phyloP scores from a whole-genome alignment of 2,888 invertebrate genomes.

The Cyclophora punctaria region DNA sequence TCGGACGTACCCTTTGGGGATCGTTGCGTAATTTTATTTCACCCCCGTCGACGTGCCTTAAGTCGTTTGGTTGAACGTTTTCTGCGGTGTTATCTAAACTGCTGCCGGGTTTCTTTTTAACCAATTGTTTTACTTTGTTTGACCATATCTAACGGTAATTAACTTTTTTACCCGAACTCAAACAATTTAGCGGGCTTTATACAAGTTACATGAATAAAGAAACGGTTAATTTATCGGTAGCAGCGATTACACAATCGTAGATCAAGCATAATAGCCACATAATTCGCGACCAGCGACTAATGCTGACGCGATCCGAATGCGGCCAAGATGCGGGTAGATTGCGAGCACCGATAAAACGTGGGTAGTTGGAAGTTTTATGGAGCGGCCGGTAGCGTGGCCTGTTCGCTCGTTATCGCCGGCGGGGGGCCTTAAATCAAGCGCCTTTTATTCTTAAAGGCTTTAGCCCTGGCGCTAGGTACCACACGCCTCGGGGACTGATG shows the following conservation, averaged over 20 bases:
- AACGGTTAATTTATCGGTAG: constrained; percentile 39
- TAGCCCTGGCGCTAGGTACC: constrained; percentile 40
- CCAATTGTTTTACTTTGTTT: constrained; percentile 11
- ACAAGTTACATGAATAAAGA: constrained; percentile 14
- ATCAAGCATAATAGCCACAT: constrained; percentile 54
- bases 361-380: constrained; percentile 63
- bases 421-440: constrained; percentile 60
- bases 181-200: constrained; percentile 6
- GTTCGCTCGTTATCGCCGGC: constrained; percentile 64
- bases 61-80: constrained; percentile 35
- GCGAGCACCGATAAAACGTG: constrained; percentile 51
- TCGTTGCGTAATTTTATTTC: constrained; percentile 57
- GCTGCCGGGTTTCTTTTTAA: constrained; percentile 21
- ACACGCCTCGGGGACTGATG: constrained; percentile 28
- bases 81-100: constrained; percentile 39
- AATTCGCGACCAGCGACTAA: constrained; percentile 48
- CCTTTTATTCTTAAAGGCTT: constrained; percentile 59
- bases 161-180: constrained; percentile 4
- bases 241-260: constrained; percentile 37
- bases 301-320: constrained; percentile 52
- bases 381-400: constrained; percentile 51
- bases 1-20: constrained; percentile 31
- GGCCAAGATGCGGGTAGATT: constrained; percentile 57
- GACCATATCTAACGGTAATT: no score
- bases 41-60: constrained; percentile 24